Conservation (phyloP, 2,113 vertebrate genomes). For the Carettochelys insculpta region DNA sequence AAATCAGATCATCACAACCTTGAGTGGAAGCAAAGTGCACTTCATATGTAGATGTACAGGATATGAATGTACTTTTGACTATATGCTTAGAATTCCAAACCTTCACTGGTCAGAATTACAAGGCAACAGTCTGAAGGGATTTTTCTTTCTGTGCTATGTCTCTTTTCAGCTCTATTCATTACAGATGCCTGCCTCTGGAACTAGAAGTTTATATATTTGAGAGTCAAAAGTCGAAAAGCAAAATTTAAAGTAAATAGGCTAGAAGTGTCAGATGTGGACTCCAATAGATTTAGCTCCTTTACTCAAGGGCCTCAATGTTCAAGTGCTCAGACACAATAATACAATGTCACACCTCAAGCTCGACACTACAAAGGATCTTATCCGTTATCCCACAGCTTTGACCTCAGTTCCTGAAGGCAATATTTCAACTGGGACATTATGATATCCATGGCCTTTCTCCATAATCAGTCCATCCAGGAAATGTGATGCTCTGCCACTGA, state of each 20-base stretch:
- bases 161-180: neutral
- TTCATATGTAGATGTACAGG: constrained; percentile 1
- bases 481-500: neutral
- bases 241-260: neutral
- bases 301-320: neutral
- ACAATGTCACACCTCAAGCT: neutral
- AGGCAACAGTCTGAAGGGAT: neutral
- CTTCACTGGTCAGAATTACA: neutral
- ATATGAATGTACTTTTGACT: neutral
- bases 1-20: neutral
- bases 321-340: neutral
- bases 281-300: neutral
- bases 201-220: neutral
- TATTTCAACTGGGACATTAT: neutral
- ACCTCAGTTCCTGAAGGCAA: neutral
- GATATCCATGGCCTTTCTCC: neutral
- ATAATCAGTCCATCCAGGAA: neutral
- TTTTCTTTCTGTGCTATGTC: neutral
- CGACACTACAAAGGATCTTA: neutral
- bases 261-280: neutral
- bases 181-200: neutral
- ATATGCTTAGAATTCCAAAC: neutral
- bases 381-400: neutral
- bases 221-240: neutral
- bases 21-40: neutral